phyloP scores from a whole-genome alignment of 2,888 invertebrate species.

The Drosophila leonis region DNA sequence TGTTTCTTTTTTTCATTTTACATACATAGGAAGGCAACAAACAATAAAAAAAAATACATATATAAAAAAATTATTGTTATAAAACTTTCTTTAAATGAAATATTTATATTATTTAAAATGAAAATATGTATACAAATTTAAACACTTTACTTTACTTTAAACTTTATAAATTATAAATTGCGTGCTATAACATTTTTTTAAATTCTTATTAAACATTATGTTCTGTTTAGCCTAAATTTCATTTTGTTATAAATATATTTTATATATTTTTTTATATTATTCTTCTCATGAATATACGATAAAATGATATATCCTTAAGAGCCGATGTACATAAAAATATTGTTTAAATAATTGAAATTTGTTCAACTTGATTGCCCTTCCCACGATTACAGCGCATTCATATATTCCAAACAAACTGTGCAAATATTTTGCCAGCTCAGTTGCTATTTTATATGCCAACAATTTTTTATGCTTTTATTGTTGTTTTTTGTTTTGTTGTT shows the following conservation, averaged over 20 bases:
- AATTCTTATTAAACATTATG: no score
- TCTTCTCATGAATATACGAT: neutral
- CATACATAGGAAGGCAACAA: no score
- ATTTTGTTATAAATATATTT: no score
- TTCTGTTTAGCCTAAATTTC: no score
- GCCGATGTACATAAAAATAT: neutral
- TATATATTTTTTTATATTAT: neutral
- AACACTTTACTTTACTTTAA: no score
- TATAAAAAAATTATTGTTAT: no score
- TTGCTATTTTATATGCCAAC: conserved; percentile 47
- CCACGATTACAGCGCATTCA: conserved; percentile 37
- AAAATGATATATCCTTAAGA: neutral
- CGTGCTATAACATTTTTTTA: no score
- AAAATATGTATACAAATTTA: neutral
- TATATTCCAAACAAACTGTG: conserved; percentile 18
- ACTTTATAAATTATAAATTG: no score
- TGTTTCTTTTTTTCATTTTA: no score
- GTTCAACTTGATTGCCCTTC: neutral
- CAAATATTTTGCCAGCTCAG: conserved; percentile 57
- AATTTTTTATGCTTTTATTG: conserved; percentile 19
- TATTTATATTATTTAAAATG: no score
- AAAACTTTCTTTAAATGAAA: no score
- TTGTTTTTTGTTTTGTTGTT: conserved; percentile 18
- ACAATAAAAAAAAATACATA: no score
- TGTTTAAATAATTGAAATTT: neutral